Evolutionary conservation across 2,113 vertebrate species (phyloP).

Genomic region (Leptodactylus fuscus): DNA sequence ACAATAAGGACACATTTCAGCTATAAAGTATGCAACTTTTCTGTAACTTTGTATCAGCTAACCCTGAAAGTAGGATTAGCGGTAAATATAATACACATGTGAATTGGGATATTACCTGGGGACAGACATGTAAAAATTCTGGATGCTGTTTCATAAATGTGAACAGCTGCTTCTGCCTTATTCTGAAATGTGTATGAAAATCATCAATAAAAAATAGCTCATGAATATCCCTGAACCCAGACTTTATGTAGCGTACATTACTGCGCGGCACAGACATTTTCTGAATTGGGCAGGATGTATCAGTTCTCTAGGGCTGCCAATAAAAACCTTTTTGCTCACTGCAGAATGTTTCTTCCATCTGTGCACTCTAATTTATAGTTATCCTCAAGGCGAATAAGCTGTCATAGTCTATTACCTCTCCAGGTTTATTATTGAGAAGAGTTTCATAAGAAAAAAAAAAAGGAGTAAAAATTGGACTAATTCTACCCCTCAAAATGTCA

Average conservation of each 20-base stretch:
- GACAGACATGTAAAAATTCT: conserved; percentile 16
- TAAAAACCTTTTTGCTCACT: conserved; percentile 54
- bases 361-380: conserved; percentile 57
- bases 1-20: neutral
- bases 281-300: conserved; percentile 44
- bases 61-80: neutral
- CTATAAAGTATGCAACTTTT: neutral
- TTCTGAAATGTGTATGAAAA: conserved; percentile 46
- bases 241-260: conserved; percentile 12
- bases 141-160: conserved; percentile 46
- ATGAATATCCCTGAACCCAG: conserved; percentile 33
- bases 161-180: conserved; percentile 48
- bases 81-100: conserved; percentile 20
- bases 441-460: conserved; percentile 15
- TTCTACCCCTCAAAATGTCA: neutral
- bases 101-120: conserved; percentile 18
- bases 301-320: conserved; percentile 58
- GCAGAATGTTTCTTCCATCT: conserved; percentile 52
- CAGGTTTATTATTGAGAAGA: conserved; percentile 38
- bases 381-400: conserved; percentile 56
- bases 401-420: conserved; percentile 55
- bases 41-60: neutral
- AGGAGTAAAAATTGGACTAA: conserved; percentile 14
- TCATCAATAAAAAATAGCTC: conserved; percentile 50
- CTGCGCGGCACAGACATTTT: conserved; percentile 2